Base-by-base conservation (phyloP, 2,797 vertebrate genomes). In the Potorous gilbertii region DNA sequence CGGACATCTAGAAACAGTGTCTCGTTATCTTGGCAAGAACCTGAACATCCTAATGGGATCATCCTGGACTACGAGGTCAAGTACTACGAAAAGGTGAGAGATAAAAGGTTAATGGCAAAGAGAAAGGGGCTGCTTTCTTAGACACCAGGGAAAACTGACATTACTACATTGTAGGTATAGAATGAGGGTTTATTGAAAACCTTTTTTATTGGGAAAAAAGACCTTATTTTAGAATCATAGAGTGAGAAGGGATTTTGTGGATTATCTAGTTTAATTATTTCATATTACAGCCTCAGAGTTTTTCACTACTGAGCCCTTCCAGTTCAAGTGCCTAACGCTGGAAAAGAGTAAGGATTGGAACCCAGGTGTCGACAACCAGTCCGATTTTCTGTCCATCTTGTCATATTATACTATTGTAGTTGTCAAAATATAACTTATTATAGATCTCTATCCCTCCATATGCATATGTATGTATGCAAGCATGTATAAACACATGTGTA, bases 61-160 rank as follows among this genome's bases (percentile, higher is more conserved):
- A 99, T 99, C 98, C 98, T 99, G 97, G 99, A 99, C 99, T 99
- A 99, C 18, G 99, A 99, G 98, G 99, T 99, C 99, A 99, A 99
- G 98, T 99, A 99, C 99, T 99, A 99, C 40, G 99, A 99, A 99
- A 99, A 99, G 99, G 99, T 99, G 98, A 98, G 97, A 97, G 93
- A 97, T 55, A 66, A 81, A 56, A 59, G 16, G 4, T 34, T 95
- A 91, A 0, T n/a, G n/a, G 8, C 74, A 4, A 34, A 57, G 21
- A 28, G 87, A 56, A 50, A 94, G 50, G 55, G 29, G 2, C 24
- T 92, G 34, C 34, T 12, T 74, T 50, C 3, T 90, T 54, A 94
- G 59, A 52, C 66, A 31, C 46, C 92, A 87, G 54, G 55, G 52
- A 93, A 94, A 87, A 11, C 18, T 40, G 18, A 5, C 18, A 21